These are phyloP conservation scores for Drosophila borborema DNA, from an alignment of 2,888 invertebrate species.

Conservation along the genomic window DNA sequence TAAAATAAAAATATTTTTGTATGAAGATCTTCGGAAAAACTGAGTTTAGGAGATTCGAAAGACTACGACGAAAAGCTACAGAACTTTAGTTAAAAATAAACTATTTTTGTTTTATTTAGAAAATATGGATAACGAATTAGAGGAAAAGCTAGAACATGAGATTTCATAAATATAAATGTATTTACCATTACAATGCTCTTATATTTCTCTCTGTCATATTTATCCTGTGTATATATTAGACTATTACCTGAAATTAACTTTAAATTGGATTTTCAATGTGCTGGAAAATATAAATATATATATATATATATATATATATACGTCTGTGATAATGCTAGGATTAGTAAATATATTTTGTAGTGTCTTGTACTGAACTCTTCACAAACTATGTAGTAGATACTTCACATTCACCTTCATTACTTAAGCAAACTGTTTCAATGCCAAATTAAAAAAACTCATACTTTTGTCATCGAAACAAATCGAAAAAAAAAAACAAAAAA, in stretches of 20 bases:
- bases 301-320: slow-evolving; percentile 3
- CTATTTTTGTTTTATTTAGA: neutral
- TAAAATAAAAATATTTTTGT: neutral
- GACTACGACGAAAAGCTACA: too few species aligned
- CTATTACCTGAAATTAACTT: neutral
- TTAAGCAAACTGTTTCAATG: slow-evolving; percentile 26
- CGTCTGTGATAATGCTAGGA: slow-evolving; percentile 15
- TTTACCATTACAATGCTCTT: neutral
- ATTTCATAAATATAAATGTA: neutral
- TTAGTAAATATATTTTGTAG: slow-evolving; percentile 38
- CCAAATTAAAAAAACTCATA: slow-evolving; percentile 70
- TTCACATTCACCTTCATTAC: slow-evolving; percentile 33
- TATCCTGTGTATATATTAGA: slow-evolving; percentile 2
- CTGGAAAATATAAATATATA: slow-evolving; percentile 2
- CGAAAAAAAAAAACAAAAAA: slow-evolving; percentile 37
- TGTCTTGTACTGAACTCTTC: slow-evolving; percentile 14
- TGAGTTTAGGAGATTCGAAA: too few species aligned
- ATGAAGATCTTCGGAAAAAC: neutral
- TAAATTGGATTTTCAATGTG: neutral
- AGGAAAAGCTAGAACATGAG: neutral
- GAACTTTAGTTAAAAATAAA: neutral
- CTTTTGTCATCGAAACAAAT: slow-evolving; percentile 69
- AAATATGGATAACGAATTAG: neutral
- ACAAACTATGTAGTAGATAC: slow-evolving; percentile 15
- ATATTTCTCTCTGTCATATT: neutral